These are phyloP conservation scores for Nemurella pictetii DNA, from an alignment of 2,888 invertebrate genomes.

Conservation along the genomic window DNA sequence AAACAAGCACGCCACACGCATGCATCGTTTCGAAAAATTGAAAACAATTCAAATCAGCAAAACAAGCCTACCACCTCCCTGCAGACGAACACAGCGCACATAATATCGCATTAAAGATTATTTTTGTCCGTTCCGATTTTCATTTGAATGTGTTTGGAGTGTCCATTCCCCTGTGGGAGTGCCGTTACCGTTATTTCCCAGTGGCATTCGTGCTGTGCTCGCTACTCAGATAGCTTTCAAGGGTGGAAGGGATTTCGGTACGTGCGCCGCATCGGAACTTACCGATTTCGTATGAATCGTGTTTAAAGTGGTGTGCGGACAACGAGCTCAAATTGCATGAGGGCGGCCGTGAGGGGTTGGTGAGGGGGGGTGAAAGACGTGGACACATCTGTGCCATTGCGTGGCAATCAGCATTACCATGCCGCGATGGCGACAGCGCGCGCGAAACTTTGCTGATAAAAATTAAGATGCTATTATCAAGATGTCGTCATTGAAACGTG, in stretches of 20 bases:
- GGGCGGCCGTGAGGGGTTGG: no score
- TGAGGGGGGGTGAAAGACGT: no score
- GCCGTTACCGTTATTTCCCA: slow-evolving; percentile 8
- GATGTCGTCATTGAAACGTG: neutral
- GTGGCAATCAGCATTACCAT: neutral
- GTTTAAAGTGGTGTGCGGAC: slow-evolving; percentile 17
- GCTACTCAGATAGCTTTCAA: neutral
- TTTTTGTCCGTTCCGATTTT: neutral
- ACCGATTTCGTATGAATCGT: slow-evolving; percentile 25
- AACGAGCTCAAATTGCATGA: neutral
- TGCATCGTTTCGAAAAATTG: no score
- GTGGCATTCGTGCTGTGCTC: neutral
- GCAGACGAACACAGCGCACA: no score
- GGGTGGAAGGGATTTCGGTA: neutral
- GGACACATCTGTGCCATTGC: neutral
- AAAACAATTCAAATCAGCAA: no score
- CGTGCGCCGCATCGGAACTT: slow-evolving; percentile 6
- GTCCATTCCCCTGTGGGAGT: neutral
- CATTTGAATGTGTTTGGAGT: neutral
- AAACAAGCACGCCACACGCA: no score
- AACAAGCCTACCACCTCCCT: no score
- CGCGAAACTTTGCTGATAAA: neutral
- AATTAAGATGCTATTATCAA: neutral
- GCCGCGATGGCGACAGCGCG: neutral
- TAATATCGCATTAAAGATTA: neutral